Percentiles rank a stretch among this genome's conserved stretches.
Conservation (phyloP, 2,888 invertebrate genomes). For the Phalangium opilio region DNA sequence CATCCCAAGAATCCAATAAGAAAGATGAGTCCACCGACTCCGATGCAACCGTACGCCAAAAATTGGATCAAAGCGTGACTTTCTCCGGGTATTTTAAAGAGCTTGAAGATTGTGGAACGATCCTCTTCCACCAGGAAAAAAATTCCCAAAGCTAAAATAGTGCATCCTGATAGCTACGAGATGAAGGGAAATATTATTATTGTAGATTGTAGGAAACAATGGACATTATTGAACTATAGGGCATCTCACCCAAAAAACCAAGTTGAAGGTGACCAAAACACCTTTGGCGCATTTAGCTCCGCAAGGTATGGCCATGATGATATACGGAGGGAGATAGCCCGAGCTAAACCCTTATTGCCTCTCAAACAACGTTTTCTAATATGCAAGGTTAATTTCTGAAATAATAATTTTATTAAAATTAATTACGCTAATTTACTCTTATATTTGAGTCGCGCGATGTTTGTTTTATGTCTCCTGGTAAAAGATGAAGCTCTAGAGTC, state of each 20-base stretch:
- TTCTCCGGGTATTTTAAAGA: constrained; percentile 34
- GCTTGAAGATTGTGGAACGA: constrained; percentile 37
- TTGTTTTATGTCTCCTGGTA: no score
- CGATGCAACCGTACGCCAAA: constrained; percentile 37
- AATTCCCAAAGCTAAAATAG: constrained; percentile 39
- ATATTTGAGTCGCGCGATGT: no score
- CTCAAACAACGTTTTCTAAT: no score
- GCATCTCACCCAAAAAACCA: constrained; percentile 34
- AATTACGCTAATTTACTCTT: no score
- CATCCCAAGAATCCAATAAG: constrained; percentile 43
- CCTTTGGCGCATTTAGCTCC: constrained; percentile 34
- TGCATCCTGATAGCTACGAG: constrained; percentile 39
- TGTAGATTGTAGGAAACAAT: no score
- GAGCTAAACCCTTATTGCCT: no score
- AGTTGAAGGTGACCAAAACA: constrained; percentile 33
- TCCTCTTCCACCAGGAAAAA: constrained; percentile 40
- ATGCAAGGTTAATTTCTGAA: no score
- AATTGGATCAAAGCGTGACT: constrained; percentile 34
- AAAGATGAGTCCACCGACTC: constrained; percentile 38
- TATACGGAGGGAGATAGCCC: no score
- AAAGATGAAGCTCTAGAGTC: no score
- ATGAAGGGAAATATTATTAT: no score
- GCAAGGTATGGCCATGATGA: constrained; percentile 25
- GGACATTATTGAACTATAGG: no score
- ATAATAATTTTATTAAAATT: no score